Evolutionary conservation across 1,140 invertebrate species (phyloP), one percentile per base, ranked within the genome.

Genomic region (Heliconius hewitsoni): DNA sequence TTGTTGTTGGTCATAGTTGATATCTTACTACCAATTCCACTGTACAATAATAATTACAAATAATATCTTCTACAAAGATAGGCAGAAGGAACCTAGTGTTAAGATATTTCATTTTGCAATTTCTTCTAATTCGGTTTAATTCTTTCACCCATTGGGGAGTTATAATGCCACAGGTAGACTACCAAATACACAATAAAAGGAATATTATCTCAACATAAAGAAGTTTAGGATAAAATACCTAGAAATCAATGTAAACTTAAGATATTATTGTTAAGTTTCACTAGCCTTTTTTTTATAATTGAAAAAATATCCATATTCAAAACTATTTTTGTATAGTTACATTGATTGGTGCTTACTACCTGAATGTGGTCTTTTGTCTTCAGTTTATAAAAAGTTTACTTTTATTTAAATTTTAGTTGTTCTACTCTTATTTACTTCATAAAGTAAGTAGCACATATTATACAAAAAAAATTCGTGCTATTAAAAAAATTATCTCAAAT

Each of bases 231-330:
- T 66, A 76, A 76, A 34, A 70, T 37, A 76, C 73, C 52, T 52
- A 60, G 73, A 74, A 57, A 74, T 23, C 52, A 74, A 71, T 77
- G 37, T 71, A 77, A 23, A n/a, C 8, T 71, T 27, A 27, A 13
- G 6, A 46, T 74, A 70, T 55, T 30, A 78, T 73, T 78, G 76
- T 78, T 78, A n/a, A 71, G 23, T 77, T 77, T 72, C 34, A 46
- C 3, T 16, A 71, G 23, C 16, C 5, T 77, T 19, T 19, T 52
- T 16, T 77, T 71, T 55, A 19, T 60, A 46, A 55, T 52, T 42
- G 34, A 3, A 72, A 72, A n/a, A 8, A 39, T 39, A 39, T 39
- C 18, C 39, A 1, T 72, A 72, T 11, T 66, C 4, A 13, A 27
- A 27, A 30, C 23, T 66, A 30, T 66, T 66, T 30, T 66, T 57